Evolutionary conservation across 2,888 invertebrate species (phyloP), one percentile per base, ranked within the genome.

Genomic region (Tenthredo livida): DNA sequence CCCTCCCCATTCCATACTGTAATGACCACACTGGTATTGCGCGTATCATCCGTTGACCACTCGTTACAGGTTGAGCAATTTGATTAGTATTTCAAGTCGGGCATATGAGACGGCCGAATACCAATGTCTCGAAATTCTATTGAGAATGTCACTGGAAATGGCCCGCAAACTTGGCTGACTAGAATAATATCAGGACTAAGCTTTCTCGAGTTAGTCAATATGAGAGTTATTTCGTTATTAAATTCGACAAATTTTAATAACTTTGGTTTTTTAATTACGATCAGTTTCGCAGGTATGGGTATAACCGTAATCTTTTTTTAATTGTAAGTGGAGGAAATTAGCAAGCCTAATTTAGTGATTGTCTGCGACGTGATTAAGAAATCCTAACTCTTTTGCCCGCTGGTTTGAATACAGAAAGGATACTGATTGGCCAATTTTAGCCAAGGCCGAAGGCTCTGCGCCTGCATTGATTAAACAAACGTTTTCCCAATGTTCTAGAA

Each of bases 41-140:
- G 87, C 86, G 86, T 86, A 86, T 88, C 87, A 85, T 87, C 86
- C 84, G 65, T 70, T 85, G 77, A 54, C 80, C 75, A 73, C 65
- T 33, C 85, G 83, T 84, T 58, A 75, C 84, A 33, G 84, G 87
- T 88, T 85, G 86, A 87, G 88, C 88, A 88, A 88, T 87, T 85
- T 86, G 73, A 89, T 89, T 89, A 87, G 88, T 88, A 89, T 89
- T 88, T 88, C 88, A 86, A 77, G 87, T 88, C 86, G 87, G 86
- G 87, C 85, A 70, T 86, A 87, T 86, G 86, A 85, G 77, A 83
- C 86, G 80, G 50, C 77, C 84, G 89, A 88, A 89, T 89, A 89
- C 88, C 87, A 89, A 89, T 89, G 86, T 37, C 82, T 87, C 88
- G 86, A 89, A 89, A 89, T 88, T 88, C 87, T 86, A 88, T 85